Conservation (phyloP, 2,888 invertebrate genomes). For the Folsomia manolachei region DNA sequence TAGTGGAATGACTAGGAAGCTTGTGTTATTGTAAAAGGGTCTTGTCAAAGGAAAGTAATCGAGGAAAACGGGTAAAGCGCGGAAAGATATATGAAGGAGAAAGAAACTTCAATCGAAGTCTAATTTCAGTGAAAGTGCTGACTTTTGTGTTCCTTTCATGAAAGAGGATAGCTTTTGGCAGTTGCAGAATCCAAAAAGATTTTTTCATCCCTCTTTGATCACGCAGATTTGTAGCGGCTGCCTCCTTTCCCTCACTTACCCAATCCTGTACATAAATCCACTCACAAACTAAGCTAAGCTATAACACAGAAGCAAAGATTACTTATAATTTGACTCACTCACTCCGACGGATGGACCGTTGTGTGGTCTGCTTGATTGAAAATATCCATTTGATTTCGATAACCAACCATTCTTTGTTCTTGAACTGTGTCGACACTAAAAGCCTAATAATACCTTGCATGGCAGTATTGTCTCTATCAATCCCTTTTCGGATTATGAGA, state of each 20-base stretch:
- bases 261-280: background rate
- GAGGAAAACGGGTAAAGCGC: conserved; percentile 43
- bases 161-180: conserved; percentile 50
- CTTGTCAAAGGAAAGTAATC: conserved; percentile 34
- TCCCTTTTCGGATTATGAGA: background rate
- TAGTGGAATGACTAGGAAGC: background rate
- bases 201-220: conserved; percentile 49
- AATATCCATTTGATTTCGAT: conserved; percentile 39
- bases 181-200: conserved; percentile 49
- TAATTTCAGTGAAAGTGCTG: conserved; percentile 51
- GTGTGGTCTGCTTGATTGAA: conserved; percentile 44
- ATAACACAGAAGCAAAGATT: no score
- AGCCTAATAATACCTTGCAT: background rate
- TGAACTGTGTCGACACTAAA: background rate
- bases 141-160: conserved; percentile 50
- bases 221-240: conserved; percentile 37
- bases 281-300: no score
- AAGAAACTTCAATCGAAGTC: conserved; percentile 51
- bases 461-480: no score
- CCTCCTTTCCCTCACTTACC: background rate
- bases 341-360: no score
- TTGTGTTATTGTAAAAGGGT: background rate
- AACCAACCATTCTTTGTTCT: background rate
- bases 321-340: no score
- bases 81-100: conserved; percentile 49